These are phyloP conservation scores for Chrysocyon brachyurus DNA, from an alignment of 2,797 vertebrate genomes.

Conservation along the genomic window DNA sequence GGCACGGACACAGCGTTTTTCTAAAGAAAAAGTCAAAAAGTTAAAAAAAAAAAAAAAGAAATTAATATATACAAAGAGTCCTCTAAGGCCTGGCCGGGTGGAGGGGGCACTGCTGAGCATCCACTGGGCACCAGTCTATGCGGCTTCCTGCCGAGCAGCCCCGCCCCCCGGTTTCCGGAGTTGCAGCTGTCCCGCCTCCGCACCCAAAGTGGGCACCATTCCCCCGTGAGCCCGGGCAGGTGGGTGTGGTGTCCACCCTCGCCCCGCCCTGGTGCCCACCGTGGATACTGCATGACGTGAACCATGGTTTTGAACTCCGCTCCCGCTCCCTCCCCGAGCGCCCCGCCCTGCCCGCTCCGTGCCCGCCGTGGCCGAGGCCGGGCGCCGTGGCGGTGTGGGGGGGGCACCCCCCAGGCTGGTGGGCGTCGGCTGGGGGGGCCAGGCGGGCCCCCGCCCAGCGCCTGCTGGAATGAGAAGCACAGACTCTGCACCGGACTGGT, in stretches of 20 bases:
- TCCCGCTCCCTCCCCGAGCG: conserved; percentile 55
- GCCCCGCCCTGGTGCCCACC: conserved; percentile 56
- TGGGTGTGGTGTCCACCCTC: conserved; percentile 25
- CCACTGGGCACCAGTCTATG: conserved; percentile 50
- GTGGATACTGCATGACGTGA: conserved; percentile 84
- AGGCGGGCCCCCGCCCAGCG: conserved; percentile 66
- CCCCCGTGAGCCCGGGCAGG: conserved; percentile 26
- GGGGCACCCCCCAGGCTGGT: not conserved
- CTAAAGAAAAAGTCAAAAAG: conserved; percentile 85
- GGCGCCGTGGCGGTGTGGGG: not conserved
- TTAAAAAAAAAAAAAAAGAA: conserved; percentile 77
- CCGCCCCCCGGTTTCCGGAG: conserved; percentile 11
- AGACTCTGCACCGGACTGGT: conserved; percentile 76
- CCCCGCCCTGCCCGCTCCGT: conserved; percentile 33
- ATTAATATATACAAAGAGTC: conserved; percentile 84
- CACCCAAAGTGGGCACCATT: conserved; percentile 10
- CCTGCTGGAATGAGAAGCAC: conserved; percentile 83
- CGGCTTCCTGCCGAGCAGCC: conserved; percentile 31
- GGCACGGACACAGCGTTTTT: conserved; percentile 79
- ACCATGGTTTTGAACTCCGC: conserved; percentile 78
- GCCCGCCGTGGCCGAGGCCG: conserved; percentile 18
- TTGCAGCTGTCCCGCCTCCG: conserved; percentile 25
- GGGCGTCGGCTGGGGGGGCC: not conserved
- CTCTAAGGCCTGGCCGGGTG: conserved; percentile 74
- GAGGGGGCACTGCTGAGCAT: conserved; percentile 15